Percentiles rank a stretch among this genome's conserved stretches.
These are phyloP conservation scores for Hystrix brachyura DNA, from an alignment of 2,113 vertebrate genomes.

Conservation along the genomic window DNA sequence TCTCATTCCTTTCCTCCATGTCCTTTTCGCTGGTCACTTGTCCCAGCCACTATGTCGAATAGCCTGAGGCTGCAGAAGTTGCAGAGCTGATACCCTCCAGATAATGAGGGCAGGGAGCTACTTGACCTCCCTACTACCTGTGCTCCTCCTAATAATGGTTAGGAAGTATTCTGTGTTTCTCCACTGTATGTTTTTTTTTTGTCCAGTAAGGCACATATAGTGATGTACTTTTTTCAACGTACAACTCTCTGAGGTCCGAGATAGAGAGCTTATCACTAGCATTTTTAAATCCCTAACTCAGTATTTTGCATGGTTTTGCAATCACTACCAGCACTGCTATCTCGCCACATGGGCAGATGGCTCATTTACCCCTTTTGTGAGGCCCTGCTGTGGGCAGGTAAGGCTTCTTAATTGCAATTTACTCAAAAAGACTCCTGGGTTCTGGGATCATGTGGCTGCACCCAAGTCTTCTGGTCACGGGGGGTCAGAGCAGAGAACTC, in stretches of 20 bases:
- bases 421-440: not conserved
- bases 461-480: not conserved
- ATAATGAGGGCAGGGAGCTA: not conserved
- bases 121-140: not conserved
- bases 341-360: not conserved
- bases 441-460: not conserved
- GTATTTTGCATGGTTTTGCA: not conserved
- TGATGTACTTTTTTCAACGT: not conserved
- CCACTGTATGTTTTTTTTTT: not conserved
- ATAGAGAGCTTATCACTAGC: not conserved
- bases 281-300: not conserved
- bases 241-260: not conserved
- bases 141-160: not conserved
- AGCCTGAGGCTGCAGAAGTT: not conserved
- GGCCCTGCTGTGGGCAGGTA: accelerated
- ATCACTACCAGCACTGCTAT: accelerated
- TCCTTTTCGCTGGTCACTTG: not conserved
- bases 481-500: conserved; percentile 10
- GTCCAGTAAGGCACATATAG: not conserved
- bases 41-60: not conserved
- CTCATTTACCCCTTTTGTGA: not conserved
- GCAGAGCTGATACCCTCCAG: not conserved
- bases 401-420: not conserved
- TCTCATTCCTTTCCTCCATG: not conserved
- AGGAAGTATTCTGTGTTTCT: too few species aligned